phyloP scores from a whole-genome alignment of 2,888 invertebrate genomes.

The Drepanosiphum platanoidis region DNA sequence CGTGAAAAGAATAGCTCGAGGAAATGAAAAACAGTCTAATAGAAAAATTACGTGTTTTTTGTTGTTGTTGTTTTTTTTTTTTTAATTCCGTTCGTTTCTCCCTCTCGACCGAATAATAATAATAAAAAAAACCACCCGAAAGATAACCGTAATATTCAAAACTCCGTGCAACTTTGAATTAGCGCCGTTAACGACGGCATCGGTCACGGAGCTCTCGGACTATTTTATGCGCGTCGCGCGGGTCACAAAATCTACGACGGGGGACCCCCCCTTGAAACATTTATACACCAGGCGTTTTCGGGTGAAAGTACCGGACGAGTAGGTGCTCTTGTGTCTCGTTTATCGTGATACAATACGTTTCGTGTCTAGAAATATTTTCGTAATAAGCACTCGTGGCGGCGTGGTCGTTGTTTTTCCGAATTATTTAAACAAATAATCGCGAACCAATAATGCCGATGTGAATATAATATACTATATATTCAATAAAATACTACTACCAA shows the following conservation, averaged over 20 bases:
- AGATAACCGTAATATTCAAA: conserved; percentile 34
- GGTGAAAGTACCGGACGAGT: conserved; percentile 22
- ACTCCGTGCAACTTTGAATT: conserved; percentile 24
- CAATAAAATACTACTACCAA: too few species aligned
- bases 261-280: neutral
- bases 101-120: neutral
- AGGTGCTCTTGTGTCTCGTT: neutral
- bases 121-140: conserved; percentile 10
- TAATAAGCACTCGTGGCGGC: too few species aligned
- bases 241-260: neutral
- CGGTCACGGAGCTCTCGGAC: conserved; percentile 47
- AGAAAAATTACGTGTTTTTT: conserved; percentile 29
- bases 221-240: neutral
- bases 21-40: conserved; percentile 28
- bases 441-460: too few species aligned
- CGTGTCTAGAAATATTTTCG: neutral
- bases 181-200: conserved; percentile 37
- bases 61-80: neutral
- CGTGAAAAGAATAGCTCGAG: conserved; percentile 7
- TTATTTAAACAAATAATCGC: too few species aligned
- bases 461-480: too few species aligned
- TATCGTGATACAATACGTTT: neutral
- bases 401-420: too few species aligned
- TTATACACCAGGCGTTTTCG: conserved; percentile 8
- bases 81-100: neutral